phyloP scores from a whole-genome alignment of 2,113 vertebrate species.

The Echinops telfairi region DNA sequence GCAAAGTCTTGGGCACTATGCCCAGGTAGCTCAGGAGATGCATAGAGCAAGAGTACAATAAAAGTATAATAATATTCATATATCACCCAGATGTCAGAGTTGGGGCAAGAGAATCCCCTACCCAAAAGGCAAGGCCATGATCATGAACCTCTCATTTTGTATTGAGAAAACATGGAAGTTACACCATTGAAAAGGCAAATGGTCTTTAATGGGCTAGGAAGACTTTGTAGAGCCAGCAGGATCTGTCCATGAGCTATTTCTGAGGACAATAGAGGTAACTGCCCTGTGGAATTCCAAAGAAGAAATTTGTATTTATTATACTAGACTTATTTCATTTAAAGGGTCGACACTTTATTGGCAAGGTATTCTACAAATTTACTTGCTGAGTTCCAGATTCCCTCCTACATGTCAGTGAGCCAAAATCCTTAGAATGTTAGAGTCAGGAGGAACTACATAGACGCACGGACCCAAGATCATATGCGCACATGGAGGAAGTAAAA shows the following conservation, averaged over 20 bases:
- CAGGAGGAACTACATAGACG: not conserved
- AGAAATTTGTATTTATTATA: not conserved
- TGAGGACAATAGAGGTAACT: not conserved
- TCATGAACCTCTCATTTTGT: not conserved
- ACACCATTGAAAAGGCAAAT: not conserved
- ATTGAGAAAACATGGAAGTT: not conserved
- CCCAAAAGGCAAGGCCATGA: not conserved
- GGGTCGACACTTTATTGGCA: not conserved
- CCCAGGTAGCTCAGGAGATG: slow-evolving; percentile 58
- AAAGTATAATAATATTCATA: not conserved
- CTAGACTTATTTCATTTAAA: not conserved
- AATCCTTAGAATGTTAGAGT: slow-evolving; percentile 6
- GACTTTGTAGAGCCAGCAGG: not conserved
- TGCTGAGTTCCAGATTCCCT: slow-evolving; percentile 21
- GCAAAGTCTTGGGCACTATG: not conserved
- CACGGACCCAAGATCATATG: not conserved
- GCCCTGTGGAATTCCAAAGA: not conserved
- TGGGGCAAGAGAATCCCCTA: not conserved
- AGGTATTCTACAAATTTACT: slow-evolving; percentile 18
- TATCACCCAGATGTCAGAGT: slow-evolving; percentile 33
- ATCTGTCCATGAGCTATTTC: not conserved
- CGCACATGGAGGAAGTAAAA: not conserved
- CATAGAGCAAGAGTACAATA: not conserved
- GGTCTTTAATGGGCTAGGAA: not conserved
- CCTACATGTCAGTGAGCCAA: not conserved